Evolutionary conservation across 2,797 vertebrate genomes (phyloP).

Genomic region (Microctenopoma lineatum): DNA sequence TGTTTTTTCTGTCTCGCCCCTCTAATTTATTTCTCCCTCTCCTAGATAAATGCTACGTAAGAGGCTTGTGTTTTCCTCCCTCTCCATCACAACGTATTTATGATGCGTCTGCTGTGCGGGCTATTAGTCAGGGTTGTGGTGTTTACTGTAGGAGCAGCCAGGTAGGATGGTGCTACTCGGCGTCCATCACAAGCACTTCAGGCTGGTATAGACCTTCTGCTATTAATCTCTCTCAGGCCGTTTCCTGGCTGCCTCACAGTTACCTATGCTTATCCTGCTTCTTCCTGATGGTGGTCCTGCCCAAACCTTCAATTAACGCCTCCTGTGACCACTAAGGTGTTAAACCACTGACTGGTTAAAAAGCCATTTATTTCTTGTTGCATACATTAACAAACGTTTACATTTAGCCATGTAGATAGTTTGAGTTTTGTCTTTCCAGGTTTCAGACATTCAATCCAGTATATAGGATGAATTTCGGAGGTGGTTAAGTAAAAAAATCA

Average conservation of each 20-base stretch:
- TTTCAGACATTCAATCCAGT: too few relatives aligned
- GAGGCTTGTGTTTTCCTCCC: slow-evolving; percentile 56
- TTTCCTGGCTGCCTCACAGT: slow-evolving; percentile 26
- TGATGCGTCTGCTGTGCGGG: slow-evolving; percentile 49
- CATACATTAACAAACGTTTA: too few relatives aligned
- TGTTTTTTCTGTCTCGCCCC: slow-evolving; percentile 53
- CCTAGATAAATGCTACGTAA: slow-evolving; percentile 56
- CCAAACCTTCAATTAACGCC: slow-evolving; percentile 48
- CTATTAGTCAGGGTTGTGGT: slow-evolving; percentile 56
- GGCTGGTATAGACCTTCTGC: slow-evolving; percentile 15
- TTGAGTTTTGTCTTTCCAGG: too few relatives aligned
- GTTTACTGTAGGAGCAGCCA: slow-evolving; percentile 11
- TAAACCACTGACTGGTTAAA: slow-evolving; percentile 20
- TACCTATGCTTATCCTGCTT: slow-evolving; percentile 34
- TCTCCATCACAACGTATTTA: slow-evolving; percentile 64
- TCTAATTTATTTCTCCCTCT: slow-evolving; percentile 66
- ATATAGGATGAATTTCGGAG: too few relatives aligned
- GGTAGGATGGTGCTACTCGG: slow-evolving; percentile 29
- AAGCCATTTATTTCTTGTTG: neutral
- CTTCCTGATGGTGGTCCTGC: slow-evolving; percentile 45
- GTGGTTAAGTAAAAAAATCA: too few relatives aligned
- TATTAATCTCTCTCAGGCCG: slow-evolving; percentile 60
- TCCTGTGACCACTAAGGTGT: slow-evolving; percentile 17
- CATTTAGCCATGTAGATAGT: too few relatives aligned
- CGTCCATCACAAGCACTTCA: slow-evolving; percentile 50